Base-by-base conservation (phyloP, 2,113 vertebrate genomes). In the Campylomormyrus numenius region DNA sequence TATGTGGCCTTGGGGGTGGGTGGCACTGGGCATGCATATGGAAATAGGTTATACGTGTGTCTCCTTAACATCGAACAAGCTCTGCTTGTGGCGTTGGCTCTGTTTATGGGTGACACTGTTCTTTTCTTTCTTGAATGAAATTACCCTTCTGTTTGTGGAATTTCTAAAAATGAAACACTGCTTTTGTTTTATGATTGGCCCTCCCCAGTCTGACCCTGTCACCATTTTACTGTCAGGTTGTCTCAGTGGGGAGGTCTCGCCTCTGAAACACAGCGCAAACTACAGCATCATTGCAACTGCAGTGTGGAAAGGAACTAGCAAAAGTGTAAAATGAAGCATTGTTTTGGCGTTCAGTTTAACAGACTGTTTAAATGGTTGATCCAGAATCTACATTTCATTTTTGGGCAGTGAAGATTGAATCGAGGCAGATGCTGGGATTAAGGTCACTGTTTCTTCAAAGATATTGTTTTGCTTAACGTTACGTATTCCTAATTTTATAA, bases 251-350 rank as follows among this genome's bases (percentile, higher is more conserved):
- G 35, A 39, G 83, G 45, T 24, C 42, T 85, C 35, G 48, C 84
- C 84, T 27, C 84, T 86, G 84, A 86, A 86, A 86, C 84, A 48
- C 84, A 86, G 45, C 24, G 45, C 84, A 86, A 46, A 86, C 45
- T 48, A 48, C 6, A 45, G 42, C 10, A 46, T 85, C 17, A 31
- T 49, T 15, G 45, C 46, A 86, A 9, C 27, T 13, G 42, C 84
- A 48, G 48, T 50, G 45, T 86, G 84, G 84, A 86, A 86, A 86
- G 3, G 11, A 48, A 27, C 42, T 49, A 50, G 11, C n/a, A 50
- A 86, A 13, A n/a, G 83, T 46, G 27, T 70, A 62, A n/a, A 62
- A n/a, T 62, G 24, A 62, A 62, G n/a, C 24, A 7, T 62, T 9
- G 62, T 74, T 74, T 35, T 35, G 66, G 10, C 31, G 13, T 74